Base-by-base conservation (phyloP, 2,888 invertebrate genomes). In the Tiphia femorata region DNA sequence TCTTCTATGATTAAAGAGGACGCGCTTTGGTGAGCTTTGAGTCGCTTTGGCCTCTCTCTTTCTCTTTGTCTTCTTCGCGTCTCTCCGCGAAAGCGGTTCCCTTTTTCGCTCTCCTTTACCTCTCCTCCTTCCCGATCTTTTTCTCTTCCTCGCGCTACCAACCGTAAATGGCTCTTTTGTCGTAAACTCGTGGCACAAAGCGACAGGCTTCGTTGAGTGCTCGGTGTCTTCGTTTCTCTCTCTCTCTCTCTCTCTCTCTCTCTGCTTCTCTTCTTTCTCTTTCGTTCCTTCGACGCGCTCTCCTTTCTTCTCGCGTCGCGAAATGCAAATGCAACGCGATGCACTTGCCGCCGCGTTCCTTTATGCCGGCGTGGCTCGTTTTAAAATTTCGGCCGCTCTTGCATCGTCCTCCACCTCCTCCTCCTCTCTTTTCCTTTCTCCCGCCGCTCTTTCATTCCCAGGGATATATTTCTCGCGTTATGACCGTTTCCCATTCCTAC, bases 161-260 rank as follows among this genome's bases (percentile, higher is more conserved):
- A 54, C 43, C 48, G 47, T 52, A 64, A 68, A 64, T 64, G 57
- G 62, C 42, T 29, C 49, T 57, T 61, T 59, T 59, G 64, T 51
- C 48, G 46, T 59, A 51, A 58, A 64, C 33, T 27, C 16, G 30
- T n/a, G 48, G 20, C 49, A 47, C 59, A 56, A 53, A 67, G 52
- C 58, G 8, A 40, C 44, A 50, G 52, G 51, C 14, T 43, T 29
- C 30, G 27, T 30, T 23, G 40, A 51, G 37, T 37, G 19, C 17
- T 37, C 37, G 37, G 8, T 19, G 21, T 42, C 8, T 40, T 12
- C 12, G 2, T 20, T 0, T 7, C 6, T 23, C 23, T 23, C 14
- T 23, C 14, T 35, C 35, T 33, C 33, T 33, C 33, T 33, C n/a
- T 30, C 2, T 30, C 30, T 30, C 30, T 30, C 30, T 25, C 10